Evolutionary conservation across 2,888 invertebrate genomes (phyloP).

Genomic region (Drosophila atripex): DNA sequence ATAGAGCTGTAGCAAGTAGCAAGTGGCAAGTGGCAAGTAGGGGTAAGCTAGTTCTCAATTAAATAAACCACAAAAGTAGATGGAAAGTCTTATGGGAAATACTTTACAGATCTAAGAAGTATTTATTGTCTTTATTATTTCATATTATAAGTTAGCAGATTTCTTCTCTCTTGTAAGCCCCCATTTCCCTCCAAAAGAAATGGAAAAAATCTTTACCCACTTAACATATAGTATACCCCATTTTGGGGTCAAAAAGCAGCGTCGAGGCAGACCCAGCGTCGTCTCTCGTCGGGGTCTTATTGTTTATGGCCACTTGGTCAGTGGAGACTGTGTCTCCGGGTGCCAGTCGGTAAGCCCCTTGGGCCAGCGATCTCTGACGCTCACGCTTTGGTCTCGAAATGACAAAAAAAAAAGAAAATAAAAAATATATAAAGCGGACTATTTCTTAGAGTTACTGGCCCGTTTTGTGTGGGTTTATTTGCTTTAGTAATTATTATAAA

Average conservation of each 20-base stretch:
- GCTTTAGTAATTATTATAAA: slow-evolving; percentile 72
- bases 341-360: slow-evolving; percentile 6
- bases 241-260: slow-evolving; percentile 56
- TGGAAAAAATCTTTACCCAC: slow-evolving; percentile 13
- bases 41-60: slow-evolving; percentile 55
- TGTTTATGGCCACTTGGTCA: slow-evolving; percentile 30
- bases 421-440: slow-evolving; percentile 20
- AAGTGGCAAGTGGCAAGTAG: not conserved
- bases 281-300: slow-evolving; percentile 1
- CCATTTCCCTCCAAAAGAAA: slow-evolving; percentile 11
- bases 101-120: too few relatives aligned
- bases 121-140: too few relatives aligned
- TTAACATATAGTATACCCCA: slow-evolving; percentile 19
- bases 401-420: slow-evolving; percentile 22
- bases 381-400: slow-evolving; percentile 33
- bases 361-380: slow-evolving; percentile 37
- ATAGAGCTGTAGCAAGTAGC: slow-evolving; percentile 21
- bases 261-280: slow-evolving; percentile 40
- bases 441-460: slow-evolving; percentile 44
- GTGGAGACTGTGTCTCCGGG: slow-evolving; percentile 23
- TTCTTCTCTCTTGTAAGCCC: not conserved
- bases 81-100: too few relatives aligned
- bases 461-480: slow-evolving; percentile 45
- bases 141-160: too few relatives aligned
- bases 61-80: slow-evolving; percentile 59